Conservation (phyloP, 2,797 vertebrate species). For the Rhinophrynus dorsalis region DNA sequence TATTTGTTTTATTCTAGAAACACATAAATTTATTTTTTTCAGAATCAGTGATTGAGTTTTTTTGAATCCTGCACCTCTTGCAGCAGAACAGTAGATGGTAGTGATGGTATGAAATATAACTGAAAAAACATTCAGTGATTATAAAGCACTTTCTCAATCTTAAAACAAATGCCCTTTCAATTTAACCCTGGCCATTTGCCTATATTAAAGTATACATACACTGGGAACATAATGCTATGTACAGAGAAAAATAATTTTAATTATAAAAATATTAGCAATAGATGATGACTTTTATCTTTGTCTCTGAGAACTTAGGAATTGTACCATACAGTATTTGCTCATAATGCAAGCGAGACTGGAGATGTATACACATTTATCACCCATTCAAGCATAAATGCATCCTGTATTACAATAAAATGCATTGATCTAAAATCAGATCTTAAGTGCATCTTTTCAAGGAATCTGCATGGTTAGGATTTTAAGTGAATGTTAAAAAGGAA, state of each 20-base stretch:
- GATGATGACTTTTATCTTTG: background rate
- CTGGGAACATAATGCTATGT: constrained; percentile 23
- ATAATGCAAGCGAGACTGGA: constrained; percentile 1
- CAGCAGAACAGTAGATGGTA: constrained; percentile 37
- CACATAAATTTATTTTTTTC: too few relatives aligned
- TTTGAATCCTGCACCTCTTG: constrained; percentile 2
- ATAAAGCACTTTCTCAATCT: constrained; percentile 12
- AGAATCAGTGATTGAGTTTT: too few relatives aligned
- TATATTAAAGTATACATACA: constrained; percentile 23
- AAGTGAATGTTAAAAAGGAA: constrained; percentile 4
- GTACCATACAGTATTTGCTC: background rate
- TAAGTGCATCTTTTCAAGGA: constrained; percentile 28
- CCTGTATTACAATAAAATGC: constrained; percentile 15
- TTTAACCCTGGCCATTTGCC: constrained; percentile 41
- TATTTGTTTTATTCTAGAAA: too few relatives aligned
- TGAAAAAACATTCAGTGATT: constrained; percentile 5
- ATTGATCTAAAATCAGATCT: constrained; percentile 24
- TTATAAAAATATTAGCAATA: constrained; percentile 23
- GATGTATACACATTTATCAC: constrained; percentile 13
- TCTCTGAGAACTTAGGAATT: background rate
- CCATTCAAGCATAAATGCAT: constrained; percentile 28
- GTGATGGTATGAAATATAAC: constrained; percentile 20
- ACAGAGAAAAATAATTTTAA: constrained; percentile 12
- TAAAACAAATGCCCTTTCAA: constrained; percentile 45
- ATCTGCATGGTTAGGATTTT: constrained; percentile 7